Conservation (phyloP, 2,888 invertebrate genomes). For the Endotricha flammealis region DNA sequence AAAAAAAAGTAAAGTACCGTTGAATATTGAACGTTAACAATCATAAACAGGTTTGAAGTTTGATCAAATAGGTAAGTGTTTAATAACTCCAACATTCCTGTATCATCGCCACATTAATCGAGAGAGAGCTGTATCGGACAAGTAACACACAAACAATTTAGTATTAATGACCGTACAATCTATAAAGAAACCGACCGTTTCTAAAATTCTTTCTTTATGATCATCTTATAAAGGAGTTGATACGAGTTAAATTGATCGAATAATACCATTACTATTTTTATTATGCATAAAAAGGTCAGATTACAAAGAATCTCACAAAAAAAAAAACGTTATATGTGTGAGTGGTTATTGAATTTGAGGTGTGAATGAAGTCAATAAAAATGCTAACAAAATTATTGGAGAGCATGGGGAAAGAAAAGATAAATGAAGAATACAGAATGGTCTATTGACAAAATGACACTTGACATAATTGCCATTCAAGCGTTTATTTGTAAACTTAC, state of each 20-base stretch:
- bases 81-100: conserved; percentile 50
- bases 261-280: background rate
- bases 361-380: too few relatives aligned
- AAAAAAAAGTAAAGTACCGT: conserved; percentile 15
- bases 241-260: background rate
- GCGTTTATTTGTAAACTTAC: too few relatives aligned
- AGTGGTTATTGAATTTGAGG: too few relatives aligned
- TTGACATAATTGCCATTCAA: too few relatives aligned
- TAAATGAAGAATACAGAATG: too few relatives aligned
- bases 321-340: too few relatives aligned
- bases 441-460: too few relatives aligned
- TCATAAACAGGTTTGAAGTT: conserved; percentile 30
- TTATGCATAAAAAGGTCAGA: background rate
- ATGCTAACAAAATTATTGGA: too few relatives aligned
- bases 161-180: conserved; percentile 23
- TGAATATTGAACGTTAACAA: conserved; percentile 17
- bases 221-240: background rate
- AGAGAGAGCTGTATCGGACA: conserved; percentile 27
- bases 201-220: background rate
- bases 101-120: conserved; percentile 30
- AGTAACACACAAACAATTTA: conserved; percentile 11
- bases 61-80: conserved; percentile 31
- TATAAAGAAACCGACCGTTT: background rate
- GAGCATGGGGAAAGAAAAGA: too few relatives aligned
- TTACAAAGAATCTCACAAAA: too few relatives aligned